These are phyloP conservation scores for Hydrolagus affinis DNA, from an alignment of 2,113 vertebrate species.

Conservation along the genomic window DNA sequence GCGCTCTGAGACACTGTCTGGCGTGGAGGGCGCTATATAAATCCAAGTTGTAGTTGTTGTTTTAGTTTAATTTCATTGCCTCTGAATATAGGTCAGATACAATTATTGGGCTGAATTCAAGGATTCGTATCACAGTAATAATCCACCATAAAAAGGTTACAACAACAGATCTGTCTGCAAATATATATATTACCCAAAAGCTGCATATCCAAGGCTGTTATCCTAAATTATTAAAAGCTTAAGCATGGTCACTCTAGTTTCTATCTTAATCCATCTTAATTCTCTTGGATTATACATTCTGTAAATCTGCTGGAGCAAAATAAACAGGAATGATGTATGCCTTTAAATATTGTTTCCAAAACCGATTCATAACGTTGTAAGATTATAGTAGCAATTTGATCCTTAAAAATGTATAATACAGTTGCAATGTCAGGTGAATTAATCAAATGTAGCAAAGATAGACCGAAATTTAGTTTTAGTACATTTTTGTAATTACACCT, in stretches of 20 bases:
- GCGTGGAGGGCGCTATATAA: no score
- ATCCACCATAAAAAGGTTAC: neutral
- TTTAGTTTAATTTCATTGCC: neutral
- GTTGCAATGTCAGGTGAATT: neutral
- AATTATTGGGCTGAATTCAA: neutral
- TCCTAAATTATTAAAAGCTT: constrained; percentile 23
- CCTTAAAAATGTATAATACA: neutral
- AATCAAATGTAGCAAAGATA: neutral
- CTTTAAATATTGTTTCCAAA: neutral
- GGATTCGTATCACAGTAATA: neutral
- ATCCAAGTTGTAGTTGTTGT: no score
- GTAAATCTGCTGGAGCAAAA: neutral
- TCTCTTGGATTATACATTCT: neutral
- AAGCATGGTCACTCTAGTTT: constrained; percentile 6
- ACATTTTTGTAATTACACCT: no score
- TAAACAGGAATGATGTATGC: neutral
- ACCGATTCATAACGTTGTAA: neutral
- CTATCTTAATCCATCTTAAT: constrained; percentile 11
- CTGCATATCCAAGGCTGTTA: neutral
- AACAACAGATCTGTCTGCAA: constrained; percentile 1
- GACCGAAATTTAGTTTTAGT: neutral
- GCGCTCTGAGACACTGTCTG: no score
- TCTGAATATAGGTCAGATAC: neutral
- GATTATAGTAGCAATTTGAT: neutral
- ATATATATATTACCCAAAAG: neutral